Percentiles rank a stretch among this genome's conserved stretches.
Conservation (phyloP, 2,888 invertebrate genomes). For the Tipula vernalis region DNA sequence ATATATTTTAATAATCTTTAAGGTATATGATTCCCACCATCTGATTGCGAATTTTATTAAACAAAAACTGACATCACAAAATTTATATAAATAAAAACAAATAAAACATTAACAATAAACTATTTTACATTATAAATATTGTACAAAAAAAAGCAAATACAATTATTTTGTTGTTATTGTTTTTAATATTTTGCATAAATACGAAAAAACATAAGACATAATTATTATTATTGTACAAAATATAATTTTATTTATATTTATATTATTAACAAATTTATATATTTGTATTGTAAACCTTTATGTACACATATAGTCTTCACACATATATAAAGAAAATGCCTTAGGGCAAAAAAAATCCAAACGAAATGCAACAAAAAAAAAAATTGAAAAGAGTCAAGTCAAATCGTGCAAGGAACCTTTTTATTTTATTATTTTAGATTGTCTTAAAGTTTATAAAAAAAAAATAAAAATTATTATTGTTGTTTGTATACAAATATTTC, state of each 20-base stretch:
- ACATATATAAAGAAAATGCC: not conserved
- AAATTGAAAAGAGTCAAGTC: not conserved
- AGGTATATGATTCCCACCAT: not conserved
- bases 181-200: not conserved
- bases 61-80: not conserved
- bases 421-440: not conserved
- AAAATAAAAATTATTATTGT: not conserved
- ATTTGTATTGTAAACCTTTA: not conserved
- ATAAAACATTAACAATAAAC: not conserved
- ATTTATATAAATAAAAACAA: not conserved
- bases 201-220: not conserved
- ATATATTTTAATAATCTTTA: not conserved
- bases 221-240: not conserved
- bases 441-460: slow-evolving; percentile 1
- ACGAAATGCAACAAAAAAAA: not conserved
- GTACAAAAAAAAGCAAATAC: not conserved
- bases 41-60: not conserved
- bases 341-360: not conserved
- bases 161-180: not conserved
- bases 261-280: not conserved
- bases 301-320: not conserved
- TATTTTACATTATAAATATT: not conserved
- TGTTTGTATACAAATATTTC: not conserved
- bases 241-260: not conserved
- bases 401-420: slow-evolving; percentile 4